Evolutionary conservation across 2,888 invertebrate genomes (phyloP).

Genomic region (Erebia aethiops): DNA sequence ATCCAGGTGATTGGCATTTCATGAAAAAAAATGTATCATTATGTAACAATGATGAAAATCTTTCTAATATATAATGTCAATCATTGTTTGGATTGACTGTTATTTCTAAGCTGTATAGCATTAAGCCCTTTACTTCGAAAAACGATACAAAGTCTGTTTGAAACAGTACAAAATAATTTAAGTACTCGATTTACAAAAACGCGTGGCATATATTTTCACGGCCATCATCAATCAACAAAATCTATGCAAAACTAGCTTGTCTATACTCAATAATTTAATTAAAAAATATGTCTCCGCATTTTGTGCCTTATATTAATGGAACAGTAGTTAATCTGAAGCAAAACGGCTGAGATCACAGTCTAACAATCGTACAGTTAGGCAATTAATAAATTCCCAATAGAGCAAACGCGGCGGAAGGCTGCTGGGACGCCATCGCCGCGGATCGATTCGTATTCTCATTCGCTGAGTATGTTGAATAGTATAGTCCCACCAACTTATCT

Average conservation of each 20-base stretch:
- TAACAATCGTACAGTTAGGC: conserved; percentile 14
- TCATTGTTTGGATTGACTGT: background rate
- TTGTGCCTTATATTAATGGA: conserved; percentile 42
- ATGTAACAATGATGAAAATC: background rate
- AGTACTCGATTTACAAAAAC: conserved; percentile 26
- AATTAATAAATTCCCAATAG: background rate
- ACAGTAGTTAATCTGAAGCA: conserved; percentile 22
- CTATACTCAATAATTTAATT: conserved; percentile 36
- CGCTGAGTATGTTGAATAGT: background rate
- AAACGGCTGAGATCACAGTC: conserved; percentile 13
- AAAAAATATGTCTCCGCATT: conserved; percentile 36
- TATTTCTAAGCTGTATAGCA: conserved; percentile 10
- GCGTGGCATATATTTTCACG: conserved; percentile 29
- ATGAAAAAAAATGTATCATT: background rate
- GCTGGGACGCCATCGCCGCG: background rate
- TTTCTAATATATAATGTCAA: background rate
- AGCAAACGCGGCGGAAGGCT: background rate
- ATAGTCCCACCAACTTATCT: too few species aligned
- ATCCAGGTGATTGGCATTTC: too few species aligned
- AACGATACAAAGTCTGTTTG: background rate
- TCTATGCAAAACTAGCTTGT: conserved; percentile 36
- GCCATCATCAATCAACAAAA: conserved; percentile 30
- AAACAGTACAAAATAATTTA: conserved; percentile 14
- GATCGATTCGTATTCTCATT: background rate
- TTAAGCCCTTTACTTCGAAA: background rate